Evolutionary conservation across 2,888 invertebrate species (phyloP), one percentile per base, ranked within the genome.

Genomic region (Diplolepis rosae): DNA sequence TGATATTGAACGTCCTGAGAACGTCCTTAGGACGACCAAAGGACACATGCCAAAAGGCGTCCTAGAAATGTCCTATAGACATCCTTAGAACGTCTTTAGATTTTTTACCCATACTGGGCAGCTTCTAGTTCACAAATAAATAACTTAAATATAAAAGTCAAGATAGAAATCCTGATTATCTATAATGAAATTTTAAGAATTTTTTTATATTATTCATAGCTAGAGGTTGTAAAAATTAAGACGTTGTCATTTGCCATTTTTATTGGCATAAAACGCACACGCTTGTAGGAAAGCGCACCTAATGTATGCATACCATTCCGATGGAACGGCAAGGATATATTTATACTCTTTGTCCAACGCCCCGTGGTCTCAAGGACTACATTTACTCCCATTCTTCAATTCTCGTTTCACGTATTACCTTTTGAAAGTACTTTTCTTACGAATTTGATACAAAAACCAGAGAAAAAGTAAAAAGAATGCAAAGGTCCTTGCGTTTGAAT

Each of bases 231-330:
- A 48, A 22, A 48, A 7, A 6, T 5, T 30, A 2, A 13, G 27
- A 51, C n/a, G 13, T 51, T 11, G 1, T 15, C n/a, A n/a, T n/a
- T 28, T 7, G 28, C 42, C 11, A 48, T 48, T 22, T 3, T 18
- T 52, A 28, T 3, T 28, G 51, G 13, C 50, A 32, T 30, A 6
- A n/a, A 28, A 6, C 28, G 4, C 5, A 1, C 32, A 32, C 18
- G 9, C 32, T 32, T 30, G 1, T 30, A 54, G 30, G n/a, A 13
- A 54, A 30, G 6, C 28, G 15, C 7, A 54, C 54, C 11, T 54
- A 73, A 77, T 77, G 73, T 71, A 68, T 73, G 77, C 73, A 75
- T 77, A 75, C 75, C 70, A 69, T 77, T 69, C 68, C 67, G 66
- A 65, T 70, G 68, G 72, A 65, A 52, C 35, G 51, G 70, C 68